phyloP scores from a whole-genome alignment of 2,113 vertebrate species.

The Lepisosteus osseus region DNA sequence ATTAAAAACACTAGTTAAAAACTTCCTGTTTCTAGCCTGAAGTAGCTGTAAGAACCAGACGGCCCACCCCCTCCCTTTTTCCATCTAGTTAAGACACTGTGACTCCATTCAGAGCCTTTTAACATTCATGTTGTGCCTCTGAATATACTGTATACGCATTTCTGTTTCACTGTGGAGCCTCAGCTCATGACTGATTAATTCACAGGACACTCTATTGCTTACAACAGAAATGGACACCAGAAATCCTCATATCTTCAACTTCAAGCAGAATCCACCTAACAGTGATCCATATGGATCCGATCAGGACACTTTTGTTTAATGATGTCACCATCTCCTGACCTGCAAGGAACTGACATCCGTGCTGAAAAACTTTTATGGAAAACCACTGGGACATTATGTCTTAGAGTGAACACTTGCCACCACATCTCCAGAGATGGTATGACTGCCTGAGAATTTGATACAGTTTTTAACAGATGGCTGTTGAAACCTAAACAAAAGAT shows the following conservation, averaged over 20 bases:
- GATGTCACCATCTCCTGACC: slow-evolving; percentile 55
- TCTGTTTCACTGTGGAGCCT: neutral
- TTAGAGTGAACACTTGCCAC: slow-evolving; percentile 13
- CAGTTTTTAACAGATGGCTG: too few relatives aligned
- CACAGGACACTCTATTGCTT: too few relatives aligned
- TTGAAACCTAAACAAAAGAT: too few relatives aligned
- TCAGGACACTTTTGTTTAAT: slow-evolving; percentile 51
- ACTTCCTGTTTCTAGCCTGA: slow-evolving; percentile 88
- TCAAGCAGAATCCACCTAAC: slow-evolving; percentile 2
- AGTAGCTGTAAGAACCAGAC: slow-evolving; percentile 72
- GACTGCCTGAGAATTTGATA: too few relatives aligned
- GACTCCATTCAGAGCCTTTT: slow-evolving; percentile 36
- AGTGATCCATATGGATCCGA: slow-evolving; percentile 47
- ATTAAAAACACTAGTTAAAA: slow-evolving; percentile 98
- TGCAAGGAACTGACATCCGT: slow-evolving; percentile 42
- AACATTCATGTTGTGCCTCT: slow-evolving; percentile 27
- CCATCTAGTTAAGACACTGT: slow-evolving; percentile 38
- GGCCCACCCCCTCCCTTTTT: slow-evolving; percentile 47
- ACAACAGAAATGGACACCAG: too few relatives aligned
- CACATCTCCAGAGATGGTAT: neutral
- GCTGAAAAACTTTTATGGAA: slow-evolving; percentile 42
- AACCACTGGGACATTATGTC: slow-evolving; percentile 33
- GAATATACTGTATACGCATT: slow-evolving; percentile 28
- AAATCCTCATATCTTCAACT: too few relatives aligned
- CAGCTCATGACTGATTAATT: neutral